A percentile compares a stretch with the other conserved stretches of the same genome.
Conservation (phyloP, 2,888 invertebrate species). For the Noctua janthina region DNA sequence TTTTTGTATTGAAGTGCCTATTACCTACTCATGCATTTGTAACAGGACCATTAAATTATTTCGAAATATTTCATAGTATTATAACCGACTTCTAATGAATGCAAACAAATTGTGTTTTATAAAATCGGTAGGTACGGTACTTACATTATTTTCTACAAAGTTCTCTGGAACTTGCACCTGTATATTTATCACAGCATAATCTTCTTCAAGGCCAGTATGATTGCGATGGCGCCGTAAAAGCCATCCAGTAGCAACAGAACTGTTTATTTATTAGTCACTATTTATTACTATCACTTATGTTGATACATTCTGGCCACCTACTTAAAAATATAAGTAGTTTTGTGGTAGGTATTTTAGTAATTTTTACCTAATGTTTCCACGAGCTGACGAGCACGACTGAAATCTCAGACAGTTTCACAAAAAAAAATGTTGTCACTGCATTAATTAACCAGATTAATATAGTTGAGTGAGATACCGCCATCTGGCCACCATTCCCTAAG, state of each 20-base stretch:
- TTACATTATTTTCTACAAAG: background rate
- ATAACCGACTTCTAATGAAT: background rate
- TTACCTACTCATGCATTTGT: background rate
- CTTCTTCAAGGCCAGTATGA: conserved; percentile 33
- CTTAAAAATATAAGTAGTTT: background rate
- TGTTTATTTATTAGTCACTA: conserved; percentile 24
- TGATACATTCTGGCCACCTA: background rate
- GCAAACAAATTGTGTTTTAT: background rate
- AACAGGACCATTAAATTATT: background rate
- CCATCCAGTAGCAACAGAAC: conserved; percentile 7
- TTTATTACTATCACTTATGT: conserved; percentile 16
- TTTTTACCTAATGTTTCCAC: background rate
- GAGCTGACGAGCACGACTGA: background rate
- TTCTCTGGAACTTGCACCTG: conserved; percentile 25
- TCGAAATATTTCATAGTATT: background rate
- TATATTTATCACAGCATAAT: conserved; percentile 22
- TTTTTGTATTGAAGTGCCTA: background rate
- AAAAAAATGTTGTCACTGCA: background rate
- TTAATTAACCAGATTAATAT: background rate
- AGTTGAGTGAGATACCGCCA: background rate
- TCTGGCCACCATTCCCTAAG: background rate
- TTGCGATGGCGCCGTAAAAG: conserved; percentile 24
- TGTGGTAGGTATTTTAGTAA: background rate
- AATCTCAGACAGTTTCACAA: background rate
- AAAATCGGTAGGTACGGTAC: background rate